phyloP scores from a whole-genome alignment of 2,888 invertebrate species.

The Aplocera efformata region DNA sequence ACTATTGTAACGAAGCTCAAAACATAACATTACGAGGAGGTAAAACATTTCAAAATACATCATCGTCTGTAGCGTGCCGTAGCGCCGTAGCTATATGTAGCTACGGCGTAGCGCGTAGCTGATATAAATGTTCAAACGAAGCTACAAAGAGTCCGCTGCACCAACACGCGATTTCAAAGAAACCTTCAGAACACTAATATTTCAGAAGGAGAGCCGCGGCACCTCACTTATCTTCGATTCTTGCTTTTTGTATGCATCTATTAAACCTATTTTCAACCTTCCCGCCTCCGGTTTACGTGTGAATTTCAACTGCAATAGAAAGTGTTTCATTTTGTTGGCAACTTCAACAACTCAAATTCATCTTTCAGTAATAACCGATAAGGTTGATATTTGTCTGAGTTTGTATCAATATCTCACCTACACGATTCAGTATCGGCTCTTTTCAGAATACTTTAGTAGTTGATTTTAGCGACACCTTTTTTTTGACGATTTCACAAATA shows the following conservation, averaged over 20 bases:
- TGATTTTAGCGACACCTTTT: slow-evolving; percentile 25
- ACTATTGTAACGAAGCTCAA: no score
- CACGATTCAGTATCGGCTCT: slow-evolving; percentile 65
- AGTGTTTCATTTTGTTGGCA: slow-evolving; percentile 41
- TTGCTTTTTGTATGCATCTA: slow-evolving; percentile 35
- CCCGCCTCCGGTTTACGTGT: slow-evolving; percentile 27
- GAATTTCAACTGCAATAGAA: slow-evolving; percentile 27
- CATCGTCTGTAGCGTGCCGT: slow-evolving; percentile 2
- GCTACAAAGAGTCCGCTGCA: slow-evolving; percentile 47
- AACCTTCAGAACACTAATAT: slow-evolving; percentile 68
- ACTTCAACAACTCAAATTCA: slow-evolving; percentile 31
- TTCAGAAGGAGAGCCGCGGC: slow-evolving; percentile 55
- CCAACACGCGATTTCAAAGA: slow-evolving; percentile 51
- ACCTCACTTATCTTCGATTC: slow-evolving; percentile 68
- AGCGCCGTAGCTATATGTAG: slow-evolving; percentile 16
- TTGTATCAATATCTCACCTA: slow-evolving; percentile 62
- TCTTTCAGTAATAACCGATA: slow-evolving; percentile 33
- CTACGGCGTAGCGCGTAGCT: slow-evolving; percentile 16
- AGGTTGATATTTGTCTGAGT: slow-evolving; percentile 32
- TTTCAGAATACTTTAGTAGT: slow-evolving; percentile 71
- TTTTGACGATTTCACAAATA: neutral
- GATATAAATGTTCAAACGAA: slow-evolving; percentile 40
- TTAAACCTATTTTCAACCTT: slow-evolving; percentile 24
- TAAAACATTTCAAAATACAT: no score
- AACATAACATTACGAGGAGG: no score